Conservation (phyloP, 2,797 vertebrate species). For the Cottoperca gobio region DNA sequence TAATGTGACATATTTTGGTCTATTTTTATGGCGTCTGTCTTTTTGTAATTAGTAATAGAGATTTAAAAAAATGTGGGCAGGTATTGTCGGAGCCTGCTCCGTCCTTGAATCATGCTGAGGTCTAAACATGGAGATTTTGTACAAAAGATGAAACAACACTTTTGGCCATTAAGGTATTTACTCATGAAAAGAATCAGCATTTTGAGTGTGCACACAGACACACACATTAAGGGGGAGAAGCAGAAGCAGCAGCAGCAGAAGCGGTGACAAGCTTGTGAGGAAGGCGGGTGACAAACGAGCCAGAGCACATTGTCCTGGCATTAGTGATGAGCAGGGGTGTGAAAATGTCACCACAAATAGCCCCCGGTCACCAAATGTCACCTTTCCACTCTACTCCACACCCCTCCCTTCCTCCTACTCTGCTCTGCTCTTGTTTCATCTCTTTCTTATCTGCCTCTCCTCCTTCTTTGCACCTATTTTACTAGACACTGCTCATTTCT, state of each 20-base stretch:
- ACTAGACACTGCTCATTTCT: slow-evolving; percentile 20
- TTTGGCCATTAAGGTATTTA: slow-evolving; percentile 20
- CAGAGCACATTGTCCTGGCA: slow-evolving; percentile 75
- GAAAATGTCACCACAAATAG: slow-evolving; percentile 87
- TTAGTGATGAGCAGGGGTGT: slow-evolving; percentile 82
- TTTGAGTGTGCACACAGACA: slow-evolving; percentile 17
- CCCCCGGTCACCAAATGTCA: slow-evolving; percentile 83
- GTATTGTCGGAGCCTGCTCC: neutral
- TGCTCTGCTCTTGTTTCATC: slow-evolving; percentile 37
- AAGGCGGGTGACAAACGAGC: slow-evolving; percentile 79
- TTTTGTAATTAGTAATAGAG: slow-evolving; percentile 10
- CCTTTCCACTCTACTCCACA: slow-evolving; percentile 58
- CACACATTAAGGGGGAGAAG: slow-evolving; percentile 42
- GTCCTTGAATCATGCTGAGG: neutral
- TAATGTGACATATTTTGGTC: slow-evolving; percentile 1
- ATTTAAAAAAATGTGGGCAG: neutral
- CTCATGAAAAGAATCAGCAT: slow-evolving; percentile 23
- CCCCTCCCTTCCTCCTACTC: slow-evolving; percentile 34
- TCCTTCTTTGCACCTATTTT: slow-evolving; percentile 16
- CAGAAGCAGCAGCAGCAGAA: slow-evolving; percentile 31
- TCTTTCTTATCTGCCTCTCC: slow-evolving; percentile 46
- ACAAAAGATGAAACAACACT: neutral
- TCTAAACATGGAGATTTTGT: neutral
- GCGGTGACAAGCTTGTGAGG: slow-evolving; percentile 83
- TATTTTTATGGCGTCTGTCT: neutral